A percentile compares a stretch with the other conserved stretches of the same genome.
Conservation (phyloP, 2,888 invertebrate species). For the Orthonevra nobilis region DNA sequence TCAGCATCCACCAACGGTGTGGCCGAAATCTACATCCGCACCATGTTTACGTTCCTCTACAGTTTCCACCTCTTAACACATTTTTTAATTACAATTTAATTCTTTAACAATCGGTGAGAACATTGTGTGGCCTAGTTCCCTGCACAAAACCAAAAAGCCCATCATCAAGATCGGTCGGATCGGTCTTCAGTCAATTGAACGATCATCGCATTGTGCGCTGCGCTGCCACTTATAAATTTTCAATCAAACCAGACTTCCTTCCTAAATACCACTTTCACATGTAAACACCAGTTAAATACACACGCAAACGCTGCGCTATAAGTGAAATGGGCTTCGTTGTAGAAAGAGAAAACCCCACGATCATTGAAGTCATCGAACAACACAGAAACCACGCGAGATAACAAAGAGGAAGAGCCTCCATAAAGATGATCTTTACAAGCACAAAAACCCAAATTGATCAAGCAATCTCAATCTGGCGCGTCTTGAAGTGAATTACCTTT, state of each 20-base stretch:
- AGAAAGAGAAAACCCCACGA: slow-evolving; percentile 43
- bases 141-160: slow-evolving; percentile 1
- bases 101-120: slow-evolving; percentile 37
- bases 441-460: slow-evolving; percentile 39
- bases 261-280: slow-evolving; percentile 48
- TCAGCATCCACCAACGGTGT: background rate
- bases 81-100: slow-evolving; percentile 42
- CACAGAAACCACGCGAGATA: background rate
- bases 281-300: slow-evolving; percentile 4
- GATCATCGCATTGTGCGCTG: slow-evolving; percentile 22
- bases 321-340: background rate
- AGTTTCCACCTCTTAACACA: too few species aligned
- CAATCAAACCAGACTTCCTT: slow-evolving; percentile 46
- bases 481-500: slow-evolving; percentile 28
- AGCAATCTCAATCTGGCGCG: slow-evolving; percentile 37
- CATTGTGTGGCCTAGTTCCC: slow-evolving; percentile 36
- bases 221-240: slow-evolving; percentile 35
- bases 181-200: slow-evolving; percentile 18
- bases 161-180: too few species aligned
- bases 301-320: too few species aligned
- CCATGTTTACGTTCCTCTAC: too few species aligned
- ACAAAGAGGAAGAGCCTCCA: slow-evolving; percentile 22
- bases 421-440: slow-evolving; percentile 32
- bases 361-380: slow-evolving; percentile 6
- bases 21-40: background rate